phyloP scores from a whole-genome alignment of 2,797 vertebrate species.

The Erethizon dorsatum region DNA sequence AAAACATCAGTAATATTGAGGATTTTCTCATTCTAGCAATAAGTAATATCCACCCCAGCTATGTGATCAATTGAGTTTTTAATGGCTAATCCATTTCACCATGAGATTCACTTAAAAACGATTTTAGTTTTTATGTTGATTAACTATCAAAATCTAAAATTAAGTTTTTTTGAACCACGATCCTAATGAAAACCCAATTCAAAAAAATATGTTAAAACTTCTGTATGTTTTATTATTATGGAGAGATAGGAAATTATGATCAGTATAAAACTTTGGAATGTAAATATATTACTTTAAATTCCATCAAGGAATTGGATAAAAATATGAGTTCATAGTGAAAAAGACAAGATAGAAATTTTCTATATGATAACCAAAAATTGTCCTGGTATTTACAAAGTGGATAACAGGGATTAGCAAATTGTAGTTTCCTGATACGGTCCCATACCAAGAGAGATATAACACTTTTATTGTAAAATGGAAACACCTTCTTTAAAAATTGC shows the following conservation, averaged over 20 bases:
- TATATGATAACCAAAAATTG: not conserved
- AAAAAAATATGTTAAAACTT: not conserved
- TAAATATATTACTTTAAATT: slow-evolving; percentile 20
- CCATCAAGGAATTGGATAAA: slow-evolving; percentile 20
- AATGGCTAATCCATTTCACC: not conserved
- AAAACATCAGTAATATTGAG: not conserved
- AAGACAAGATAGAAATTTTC: not conserved
- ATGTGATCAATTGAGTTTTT: not conserved
- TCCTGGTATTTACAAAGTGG: not conserved
- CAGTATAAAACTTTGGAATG: not conserved
- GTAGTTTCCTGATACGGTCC: not conserved
- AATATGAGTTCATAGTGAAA: not conserved
- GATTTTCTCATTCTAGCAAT: not conserved
- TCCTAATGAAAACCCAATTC: slow-evolving; percentile 24
- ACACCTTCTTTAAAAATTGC: slow-evolving; percentile 15
- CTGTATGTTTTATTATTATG: not conserved
- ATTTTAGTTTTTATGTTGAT: slow-evolving; percentile 17
- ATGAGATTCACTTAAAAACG: not conserved
- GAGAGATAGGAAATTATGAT: slow-evolving; percentile 1
- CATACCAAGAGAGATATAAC: not conserved
- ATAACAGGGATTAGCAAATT: not conserved
- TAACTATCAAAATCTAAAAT: slow-evolving; percentile 25
- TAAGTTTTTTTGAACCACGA: slow-evolving; percentile 35
- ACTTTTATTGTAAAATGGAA: not conserved
- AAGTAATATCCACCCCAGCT: slow-evolving; percentile 16